Percentiles rank a stretch among this genome's conserved stretches.
These are phyloP conservation scores for Ascaphus truei DNA, from an alignment of 2,113 vertebrate species.

Conservation along the genomic window DNA sequence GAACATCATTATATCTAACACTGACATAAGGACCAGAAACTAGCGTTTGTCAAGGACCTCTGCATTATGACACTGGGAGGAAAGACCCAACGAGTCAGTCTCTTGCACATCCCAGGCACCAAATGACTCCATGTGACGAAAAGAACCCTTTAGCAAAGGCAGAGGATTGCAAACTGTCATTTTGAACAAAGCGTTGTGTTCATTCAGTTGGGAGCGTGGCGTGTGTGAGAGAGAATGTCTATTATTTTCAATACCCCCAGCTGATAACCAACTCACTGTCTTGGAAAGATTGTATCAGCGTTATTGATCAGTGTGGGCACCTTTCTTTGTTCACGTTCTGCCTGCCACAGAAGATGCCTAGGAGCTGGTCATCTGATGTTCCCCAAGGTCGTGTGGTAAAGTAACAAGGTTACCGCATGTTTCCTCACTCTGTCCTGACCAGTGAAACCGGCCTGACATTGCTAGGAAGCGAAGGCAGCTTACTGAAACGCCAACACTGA, in stretches of 20 bases:
- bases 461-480: too few relatives aligned
- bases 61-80: background rate
- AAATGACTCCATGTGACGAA: background rate
- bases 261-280: conserved; percentile 2
- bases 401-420: background rate
- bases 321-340: background rate
- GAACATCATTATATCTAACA: background rate
- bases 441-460: too few relatives aligned
- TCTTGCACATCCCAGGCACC: background rate
- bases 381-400: conserved; percentile 17
- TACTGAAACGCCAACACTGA: too few relatives aligned
- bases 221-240: background rate
- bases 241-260: conserved; percentile 22
- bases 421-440: background rate
- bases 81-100: background rate
- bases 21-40: background rate
- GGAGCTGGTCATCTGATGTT: background rate
- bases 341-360: background rate
- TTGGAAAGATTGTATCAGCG: conserved; percentile 4
- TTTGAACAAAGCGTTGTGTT: conserved; percentile 7
- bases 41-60: background rate
- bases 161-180: conserved; percentile 17
- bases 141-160: background rate
- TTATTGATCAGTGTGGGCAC: conserved; percentile 20
- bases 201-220: conserved; percentile 19